Conservation (phyloP, 2,113 vertebrate species). For the Carassius auratus region DNA sequence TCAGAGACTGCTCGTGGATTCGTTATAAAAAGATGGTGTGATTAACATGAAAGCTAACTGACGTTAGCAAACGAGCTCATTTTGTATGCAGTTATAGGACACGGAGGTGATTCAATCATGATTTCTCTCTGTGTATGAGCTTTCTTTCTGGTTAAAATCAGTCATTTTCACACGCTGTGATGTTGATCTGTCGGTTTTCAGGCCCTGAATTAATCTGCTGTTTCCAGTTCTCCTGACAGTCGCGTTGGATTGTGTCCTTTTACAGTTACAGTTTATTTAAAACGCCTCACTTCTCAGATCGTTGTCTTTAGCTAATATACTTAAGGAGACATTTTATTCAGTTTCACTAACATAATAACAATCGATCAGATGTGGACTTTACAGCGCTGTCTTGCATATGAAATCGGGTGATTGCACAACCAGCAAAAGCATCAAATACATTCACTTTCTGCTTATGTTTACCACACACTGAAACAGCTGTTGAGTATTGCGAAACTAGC, state of each 20-base stretch:
- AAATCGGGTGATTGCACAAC: slow-evolving; percentile 28
- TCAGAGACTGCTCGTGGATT: not conserved
- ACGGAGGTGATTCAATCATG: not conserved
- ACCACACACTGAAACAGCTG: not conserved
- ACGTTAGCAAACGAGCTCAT: slow-evolving; percentile 26
- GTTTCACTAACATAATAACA: not conserved
- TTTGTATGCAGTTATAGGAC: not conserved
- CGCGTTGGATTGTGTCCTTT: not conserved
- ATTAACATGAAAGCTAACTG: not conserved
- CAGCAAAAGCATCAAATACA: not conserved
- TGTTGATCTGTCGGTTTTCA: not conserved
- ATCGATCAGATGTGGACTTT: not conserved
- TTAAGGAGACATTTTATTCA: not conserved
- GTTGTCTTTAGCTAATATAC: not conserved
- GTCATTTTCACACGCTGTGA: not conserved
- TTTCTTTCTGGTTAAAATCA: not conserved
- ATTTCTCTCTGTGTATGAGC: not conserved
- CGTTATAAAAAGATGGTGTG: not conserved
- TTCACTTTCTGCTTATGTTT: slow-evolving; percentile 15
- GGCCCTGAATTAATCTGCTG: slow-evolving; percentile 14
- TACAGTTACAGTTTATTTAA: not conserved
- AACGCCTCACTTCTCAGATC: not conserved
- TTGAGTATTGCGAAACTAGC: slow-evolving; percentile 4
- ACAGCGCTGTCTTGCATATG: not conserved
- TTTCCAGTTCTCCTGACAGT: slow-evolving; percentile 25